Percentiles rank a stretch among this genome's conserved stretches.
phyloP scores from a whole-genome alignment of 2,797 vertebrate species.

The Chromobotia macracanthus region DNA sequence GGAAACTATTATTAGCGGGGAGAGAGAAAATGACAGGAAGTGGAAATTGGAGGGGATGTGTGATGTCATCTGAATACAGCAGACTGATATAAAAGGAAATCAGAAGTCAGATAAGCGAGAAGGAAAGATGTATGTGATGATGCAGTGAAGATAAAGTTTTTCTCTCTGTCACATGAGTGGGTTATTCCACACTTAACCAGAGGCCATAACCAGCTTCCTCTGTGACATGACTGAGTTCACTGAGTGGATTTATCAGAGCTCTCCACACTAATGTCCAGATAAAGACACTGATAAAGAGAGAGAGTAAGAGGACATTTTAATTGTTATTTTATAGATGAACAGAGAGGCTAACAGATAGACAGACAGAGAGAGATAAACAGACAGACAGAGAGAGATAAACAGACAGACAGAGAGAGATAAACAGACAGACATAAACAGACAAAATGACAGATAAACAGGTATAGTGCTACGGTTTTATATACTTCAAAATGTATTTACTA shows the following conservation, averaged over 20 bases:
- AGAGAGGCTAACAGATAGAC: too few species aligned
- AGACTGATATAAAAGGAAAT: constrained; percentile 9
- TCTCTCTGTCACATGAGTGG: background rate
- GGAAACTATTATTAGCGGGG: constrained; percentile 23
- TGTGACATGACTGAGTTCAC: background rate
- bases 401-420: background rate
- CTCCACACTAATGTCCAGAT: background rate
- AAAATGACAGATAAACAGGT: too few species aligned
- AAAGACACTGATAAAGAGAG: background rate
- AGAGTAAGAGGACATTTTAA: too few species aligned
- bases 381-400: background rate
- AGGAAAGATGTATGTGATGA: background rate
- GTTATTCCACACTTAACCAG: background rate
- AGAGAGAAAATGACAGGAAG: constrained; percentile 11
- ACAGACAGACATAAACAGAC: background rate
- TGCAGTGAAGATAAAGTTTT: background rate
- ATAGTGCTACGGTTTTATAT: background rate
- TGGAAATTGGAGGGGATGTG: constrained; percentile 5
- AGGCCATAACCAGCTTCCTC: background rate
- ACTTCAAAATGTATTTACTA: too few species aligned
- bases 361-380: background rate
- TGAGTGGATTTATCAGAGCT: background rate
- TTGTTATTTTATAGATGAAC: background rate
- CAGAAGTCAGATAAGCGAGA: constrained; percentile 3
- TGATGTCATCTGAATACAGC: constrained; percentile 30